Evolutionary conservation across 2,888 invertebrate genomes (phyloP).

Genomic region (Heteromyza rotundicornis): DNA sequence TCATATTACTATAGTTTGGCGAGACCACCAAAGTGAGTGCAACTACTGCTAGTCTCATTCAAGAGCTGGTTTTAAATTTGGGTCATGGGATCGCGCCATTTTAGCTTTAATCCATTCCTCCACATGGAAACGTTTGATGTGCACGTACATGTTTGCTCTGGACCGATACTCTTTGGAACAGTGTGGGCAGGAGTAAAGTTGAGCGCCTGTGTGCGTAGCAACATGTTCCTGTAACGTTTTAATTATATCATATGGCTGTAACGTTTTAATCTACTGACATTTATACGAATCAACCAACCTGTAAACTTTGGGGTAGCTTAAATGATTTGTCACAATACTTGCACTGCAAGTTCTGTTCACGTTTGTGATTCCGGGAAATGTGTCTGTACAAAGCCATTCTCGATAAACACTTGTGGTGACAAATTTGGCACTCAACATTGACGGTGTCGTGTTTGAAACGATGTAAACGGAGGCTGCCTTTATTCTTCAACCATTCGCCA

Average conservation of each 20-base stretch:
- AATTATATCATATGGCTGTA: neutral
- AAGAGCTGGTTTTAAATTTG: neutral
- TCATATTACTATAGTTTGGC: too few species aligned
- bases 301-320: constrained; percentile 49
- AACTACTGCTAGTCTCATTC: neutral
- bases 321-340: constrained; percentile 52
- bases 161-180: constrained; percentile 55
- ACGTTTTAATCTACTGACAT: neutral
- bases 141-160: constrained; percentile 56
- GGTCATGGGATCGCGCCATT: neutral
- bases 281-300: constrained; percentile 32
- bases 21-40: too few species aligned
- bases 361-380: neutral
- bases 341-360: constrained; percentile 47
- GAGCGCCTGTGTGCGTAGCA: constrained; percentile 53
- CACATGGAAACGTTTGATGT: constrained; percentile 53
- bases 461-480: constrained; percentile 33
- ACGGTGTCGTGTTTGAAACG: constrained; percentile 31
- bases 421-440: constrained; percentile 31
- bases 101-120: constrained; percentile 51
- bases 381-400: neutral
- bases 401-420: constrained; percentile 22
- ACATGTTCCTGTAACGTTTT: constrained; percentile 43
- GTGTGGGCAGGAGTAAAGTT: constrained; percentile 52
- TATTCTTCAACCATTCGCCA: constrained; percentile 36